Conservation (phyloP, 2,888 invertebrate genomes). For the Mimachlamys varia region DNA sequence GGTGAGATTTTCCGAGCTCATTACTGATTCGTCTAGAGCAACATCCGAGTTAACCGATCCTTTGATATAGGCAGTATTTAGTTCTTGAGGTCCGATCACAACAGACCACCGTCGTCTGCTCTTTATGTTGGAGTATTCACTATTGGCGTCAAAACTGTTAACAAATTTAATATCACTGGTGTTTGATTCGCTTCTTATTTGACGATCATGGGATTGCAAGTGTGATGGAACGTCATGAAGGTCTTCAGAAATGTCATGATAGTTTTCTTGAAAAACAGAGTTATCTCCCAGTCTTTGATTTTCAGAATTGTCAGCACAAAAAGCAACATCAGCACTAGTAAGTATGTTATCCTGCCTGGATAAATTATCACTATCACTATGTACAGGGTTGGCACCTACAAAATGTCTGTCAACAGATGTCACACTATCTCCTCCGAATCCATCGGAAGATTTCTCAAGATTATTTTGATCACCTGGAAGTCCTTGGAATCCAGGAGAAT, state of each 20-base stretch:
- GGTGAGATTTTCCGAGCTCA: slow-evolving; percentile 51
- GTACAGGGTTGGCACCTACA: neutral
- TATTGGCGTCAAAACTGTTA: neutral
- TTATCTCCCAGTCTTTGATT: slow-evolving; percentile 18
- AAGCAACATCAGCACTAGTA: neutral
- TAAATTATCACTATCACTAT: neutral
- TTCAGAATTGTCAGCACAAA: slow-evolving; percentile 33
- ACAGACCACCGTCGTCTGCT: slow-evolving; percentile 45
- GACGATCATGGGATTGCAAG: neutral
- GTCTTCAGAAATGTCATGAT: neutral
- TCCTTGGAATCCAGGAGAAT: neutral
- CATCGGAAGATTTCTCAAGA: neutral
- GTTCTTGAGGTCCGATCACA: slow-evolving; percentile 38
- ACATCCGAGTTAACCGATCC: neutral
- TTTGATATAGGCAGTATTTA: slow-evolving; percentile 4
- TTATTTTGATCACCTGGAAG: neutral
- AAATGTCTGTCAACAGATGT: neutral
- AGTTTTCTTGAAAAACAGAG: neutral
- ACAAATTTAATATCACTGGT: neutral
- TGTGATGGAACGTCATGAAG: neutral
- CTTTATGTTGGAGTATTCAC: neutral
- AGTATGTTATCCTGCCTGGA: neutral
- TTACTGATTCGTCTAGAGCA: neutral
- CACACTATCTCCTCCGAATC: neutral
- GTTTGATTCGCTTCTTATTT: neutral